Evolutionary conservation across 2,797 vertebrate genomes (phyloP).

Genomic region (Tragopan temminckii): DNA sequence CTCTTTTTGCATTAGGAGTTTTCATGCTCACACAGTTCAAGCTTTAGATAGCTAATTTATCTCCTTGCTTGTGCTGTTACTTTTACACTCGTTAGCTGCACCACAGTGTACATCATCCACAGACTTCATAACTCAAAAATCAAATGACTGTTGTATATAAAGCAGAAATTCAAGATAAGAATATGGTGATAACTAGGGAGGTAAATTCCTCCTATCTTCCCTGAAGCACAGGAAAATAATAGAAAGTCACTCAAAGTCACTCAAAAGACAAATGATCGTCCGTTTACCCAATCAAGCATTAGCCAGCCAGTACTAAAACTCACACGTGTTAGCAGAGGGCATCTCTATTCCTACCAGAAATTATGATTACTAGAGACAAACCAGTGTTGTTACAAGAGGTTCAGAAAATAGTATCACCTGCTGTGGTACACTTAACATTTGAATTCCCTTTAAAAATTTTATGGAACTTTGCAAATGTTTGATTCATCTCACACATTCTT

Average conservation of each 20-base stretch:
- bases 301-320: not conserved
- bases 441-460: not conserved
- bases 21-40: not conserved
- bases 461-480: not conserved
- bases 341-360: not conserved
- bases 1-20: not conserved
- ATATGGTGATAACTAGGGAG: not conserved
- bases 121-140: not conserved
- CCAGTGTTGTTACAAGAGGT: not conserved
- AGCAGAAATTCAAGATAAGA: not conserved
- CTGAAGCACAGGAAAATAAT: not conserved
- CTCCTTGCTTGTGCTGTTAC: not conserved
- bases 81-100: not conserved
- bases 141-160: not conserved
- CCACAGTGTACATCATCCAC: not conserved
- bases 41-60: not conserved
- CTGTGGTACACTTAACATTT: not conserved
- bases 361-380: not conserved
- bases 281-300: not conserved
- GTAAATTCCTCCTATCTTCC: not conserved
- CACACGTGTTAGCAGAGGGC: accelerated
- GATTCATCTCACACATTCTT: not conserved
- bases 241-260: not conserved
- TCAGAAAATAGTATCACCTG: not conserved
- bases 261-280: not conserved